phyloP scores from a whole-genome alignment of 2,113 vertebrate genomes.

The Dicentrarchus labrax region DNA sequence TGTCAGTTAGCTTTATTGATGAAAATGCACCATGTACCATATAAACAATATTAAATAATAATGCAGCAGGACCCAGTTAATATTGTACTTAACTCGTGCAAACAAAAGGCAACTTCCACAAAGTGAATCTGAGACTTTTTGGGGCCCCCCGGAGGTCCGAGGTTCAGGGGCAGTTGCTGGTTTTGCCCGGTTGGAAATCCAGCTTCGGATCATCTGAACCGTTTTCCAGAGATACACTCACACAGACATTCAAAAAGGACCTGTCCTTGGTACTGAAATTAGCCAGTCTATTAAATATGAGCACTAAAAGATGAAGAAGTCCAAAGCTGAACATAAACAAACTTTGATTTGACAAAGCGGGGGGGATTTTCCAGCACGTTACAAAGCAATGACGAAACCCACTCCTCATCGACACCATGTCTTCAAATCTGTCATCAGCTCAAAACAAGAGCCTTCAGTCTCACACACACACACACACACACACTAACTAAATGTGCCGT shows the following conservation, averaged over 20 bases:
- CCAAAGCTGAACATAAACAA: slow-evolving; percentile 23
- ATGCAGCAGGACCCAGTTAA: too few relatives aligned
- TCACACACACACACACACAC: slow-evolving; percentile 31
- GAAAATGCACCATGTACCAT: not conserved
- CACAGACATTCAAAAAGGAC: slow-evolving; percentile 32
- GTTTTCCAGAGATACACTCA: slow-evolving; percentile 1
- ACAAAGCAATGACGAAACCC: slow-evolving; percentile 44
- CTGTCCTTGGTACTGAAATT: slow-evolving; percentile 82
- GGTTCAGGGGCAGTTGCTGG: not conserved
- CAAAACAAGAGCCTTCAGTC: slow-evolving; percentile 51
- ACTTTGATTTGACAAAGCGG: not conserved
- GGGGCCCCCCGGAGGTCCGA: not conserved
- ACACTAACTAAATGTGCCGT: slow-evolving; percentile 17
- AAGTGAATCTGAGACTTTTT: not conserved
- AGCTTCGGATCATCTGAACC: not conserved
- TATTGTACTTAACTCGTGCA: not conserved
- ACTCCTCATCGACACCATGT: slow-evolving; percentile 32
- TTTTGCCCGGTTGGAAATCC: not conserved
- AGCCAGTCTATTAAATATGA: slow-evolving; percentile 41
- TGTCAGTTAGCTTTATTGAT: not conserved
- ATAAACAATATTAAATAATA: not conserved
- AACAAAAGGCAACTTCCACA: not conserved
- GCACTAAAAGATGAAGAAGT: slow-evolving; percentile 2
- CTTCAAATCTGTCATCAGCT: slow-evolving; percentile 69
- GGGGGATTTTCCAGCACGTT: slow-evolving; percentile 40